These are phyloP conservation scores for Cariama cristata DNA, from an alignment of 2,113 vertebrate species.

Conservation along the genomic window DNA sequence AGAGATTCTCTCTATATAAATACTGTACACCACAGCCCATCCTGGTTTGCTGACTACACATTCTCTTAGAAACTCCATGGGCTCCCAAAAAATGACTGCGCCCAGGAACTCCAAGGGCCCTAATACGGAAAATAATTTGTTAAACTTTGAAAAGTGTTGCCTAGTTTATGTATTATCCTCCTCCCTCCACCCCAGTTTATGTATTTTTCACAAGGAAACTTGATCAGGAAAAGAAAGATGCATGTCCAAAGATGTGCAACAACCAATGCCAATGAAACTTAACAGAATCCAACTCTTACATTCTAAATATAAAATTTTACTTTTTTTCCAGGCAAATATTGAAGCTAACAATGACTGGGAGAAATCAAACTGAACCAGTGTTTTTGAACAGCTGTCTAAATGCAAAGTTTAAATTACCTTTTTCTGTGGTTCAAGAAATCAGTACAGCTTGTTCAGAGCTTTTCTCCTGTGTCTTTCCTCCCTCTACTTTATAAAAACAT, in stretches of 20 bases:
- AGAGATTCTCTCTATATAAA: neutral
- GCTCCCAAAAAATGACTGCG: neutral
- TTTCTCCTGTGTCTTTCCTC: neutral
- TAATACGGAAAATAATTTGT: neutral
- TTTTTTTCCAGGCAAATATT: neutral
- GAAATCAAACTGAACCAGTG: neutral
- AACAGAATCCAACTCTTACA: neutral
- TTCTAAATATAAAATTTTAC: neutral
- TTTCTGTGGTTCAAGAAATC: neutral
- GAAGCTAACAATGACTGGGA: neutral
- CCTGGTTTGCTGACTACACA: neutral
- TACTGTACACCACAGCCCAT: neutral
- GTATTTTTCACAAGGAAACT: neutral
- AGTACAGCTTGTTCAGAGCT: neutral
- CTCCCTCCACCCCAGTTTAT: neutral
- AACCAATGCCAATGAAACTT: neutral
- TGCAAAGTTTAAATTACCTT: neutral
- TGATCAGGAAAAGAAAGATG: neutral
- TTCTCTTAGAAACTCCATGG: neutral
- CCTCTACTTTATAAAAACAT: neutral
- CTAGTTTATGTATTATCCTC: neutral
- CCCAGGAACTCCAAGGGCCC: neutral
- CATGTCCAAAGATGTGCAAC: neutral
- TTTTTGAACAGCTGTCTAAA: neutral
- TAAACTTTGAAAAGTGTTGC: neutral